Conservation (phyloP, 2,888 invertebrate genomes). For the Mesorhabditis sp. region DNA sequence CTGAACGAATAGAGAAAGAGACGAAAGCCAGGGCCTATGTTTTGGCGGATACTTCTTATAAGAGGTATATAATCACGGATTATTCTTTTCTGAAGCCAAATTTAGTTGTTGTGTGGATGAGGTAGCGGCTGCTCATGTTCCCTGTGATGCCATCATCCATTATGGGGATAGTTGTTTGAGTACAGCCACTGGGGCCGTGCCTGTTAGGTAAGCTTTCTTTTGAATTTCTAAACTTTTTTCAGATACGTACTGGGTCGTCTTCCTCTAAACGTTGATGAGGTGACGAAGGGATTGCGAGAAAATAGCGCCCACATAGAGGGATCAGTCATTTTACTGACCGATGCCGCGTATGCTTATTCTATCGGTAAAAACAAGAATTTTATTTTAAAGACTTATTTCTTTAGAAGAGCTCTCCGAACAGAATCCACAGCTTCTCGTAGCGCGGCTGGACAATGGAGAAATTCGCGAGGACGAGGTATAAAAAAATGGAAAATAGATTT, state of each 20-base stretch:
- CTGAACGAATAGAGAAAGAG: slow-evolving; percentile 17
- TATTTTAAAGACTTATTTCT: neutral
- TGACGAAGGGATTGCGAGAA: neutral
- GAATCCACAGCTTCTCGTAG: neutral
- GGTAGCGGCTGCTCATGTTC: slow-evolving; percentile 81
- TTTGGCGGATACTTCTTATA: slow-evolving; percentile 53
- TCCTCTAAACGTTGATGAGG: slow-evolving; percentile 5
- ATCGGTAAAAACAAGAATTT: too few species aligned
- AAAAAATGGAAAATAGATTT: neutral
- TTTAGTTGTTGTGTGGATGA: slow-evolving; percentile 83
- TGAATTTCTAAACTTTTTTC: neutral
- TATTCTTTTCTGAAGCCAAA: slow-evolving; percentile 41
- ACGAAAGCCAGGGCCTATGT: slow-evolving; percentile 36
- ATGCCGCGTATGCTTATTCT: slow-evolving; percentile 16
- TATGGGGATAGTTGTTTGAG: slow-evolving; percentile 86
- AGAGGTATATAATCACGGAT: slow-evolving; percentile 35
- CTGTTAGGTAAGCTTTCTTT: slow-evolving; percentile 63
- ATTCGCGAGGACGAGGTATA: neutral
- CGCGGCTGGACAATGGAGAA: neutral
- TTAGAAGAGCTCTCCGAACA: neutral
- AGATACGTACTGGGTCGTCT: slow-evolving; percentile 24
- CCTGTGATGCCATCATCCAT: slow-evolving; percentile 81
- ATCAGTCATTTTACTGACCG: slow-evolving; percentile 13
- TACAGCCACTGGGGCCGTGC: slow-evolving; percentile 69
- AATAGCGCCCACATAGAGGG: neutral